These are phyloP conservation scores for Aphis craccivora DNA, from an alignment of 1,140 invertebrate genomes.

Conservation along the genomic window DNA sequence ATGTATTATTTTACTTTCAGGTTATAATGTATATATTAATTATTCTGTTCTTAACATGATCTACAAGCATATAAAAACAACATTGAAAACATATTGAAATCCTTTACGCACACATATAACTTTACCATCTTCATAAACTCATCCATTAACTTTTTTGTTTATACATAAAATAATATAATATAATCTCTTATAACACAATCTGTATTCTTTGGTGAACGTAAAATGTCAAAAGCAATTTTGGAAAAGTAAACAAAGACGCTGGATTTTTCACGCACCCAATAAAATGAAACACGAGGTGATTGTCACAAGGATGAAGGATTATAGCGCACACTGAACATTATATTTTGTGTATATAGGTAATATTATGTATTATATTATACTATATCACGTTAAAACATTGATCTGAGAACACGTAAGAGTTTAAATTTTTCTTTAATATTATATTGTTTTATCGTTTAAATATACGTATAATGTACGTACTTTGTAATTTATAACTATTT, in stretches of 20 bases:
- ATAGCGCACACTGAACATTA: too few species aligned
- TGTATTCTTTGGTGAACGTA: background rate
- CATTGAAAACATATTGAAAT: too few species aligned
- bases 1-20: too few species aligned
- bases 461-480: background rate
- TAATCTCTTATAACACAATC: background rate
- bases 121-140: too few species aligned
- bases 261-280: background rate
- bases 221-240: background rate
- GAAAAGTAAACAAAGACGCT: background rate
- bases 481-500: background rate
- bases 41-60: too few species aligned
- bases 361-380: too few species aligned
- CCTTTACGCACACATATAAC: too few species aligned
- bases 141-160: background rate
- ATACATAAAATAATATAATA: background rate
- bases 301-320: too few species aligned
- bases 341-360: too few species aligned
- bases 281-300: background rate
- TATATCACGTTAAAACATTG: background rate
- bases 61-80: too few species aligned
- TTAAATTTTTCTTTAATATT: background rate
- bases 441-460: background rate
- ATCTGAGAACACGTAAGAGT: background rate
- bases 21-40: too few species aligned